Evolutionary conservation across 2,888 invertebrate genomes (phyloP), one percentile per base, ranked within the genome.

Genomic region (Papilio elwesi): DNA sequence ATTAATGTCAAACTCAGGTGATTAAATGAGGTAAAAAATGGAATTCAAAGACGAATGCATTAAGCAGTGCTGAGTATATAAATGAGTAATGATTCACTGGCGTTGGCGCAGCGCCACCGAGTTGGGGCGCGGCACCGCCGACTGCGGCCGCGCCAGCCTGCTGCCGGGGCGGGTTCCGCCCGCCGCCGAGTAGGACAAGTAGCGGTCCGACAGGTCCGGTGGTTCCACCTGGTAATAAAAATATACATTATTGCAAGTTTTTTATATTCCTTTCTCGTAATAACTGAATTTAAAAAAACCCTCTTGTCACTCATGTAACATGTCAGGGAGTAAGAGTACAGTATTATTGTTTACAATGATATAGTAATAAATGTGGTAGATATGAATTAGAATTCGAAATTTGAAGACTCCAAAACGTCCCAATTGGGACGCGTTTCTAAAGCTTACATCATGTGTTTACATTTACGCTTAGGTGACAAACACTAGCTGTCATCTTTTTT

Each of bases 61-160:
- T 9, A 57, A 7, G 57, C 16, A 26, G 38, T 1, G 5, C 11
- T 36, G 59, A 48, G 63, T 38, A 38, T 9, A 43, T 67, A 65
- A 55, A 47, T 67, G 69, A 69, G 65, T 64, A 55, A 65, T 15
- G 0, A n/a, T 53, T 76, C 82, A 89, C 70, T 87, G 89, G 0
- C 89, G 78, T 47, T 88, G 85, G 82, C 92, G 53, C 79, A 90
- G 76, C 87, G 95, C 72, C 13, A 48, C 88, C 92, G 95, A 84
- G 85, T 88, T 82, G 78, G 94, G 83, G 78, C 92, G 82, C 43
- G 90, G 90, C 70, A 94, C 81, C 88, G 95, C 89, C 90, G 95
- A 82, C 79, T 85, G 87, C 6, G 89, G 88, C 0, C 90, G 84
- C 1, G 88, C 85, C 5, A 83, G 83, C 0, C 90, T 85, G 0